A percentile compares a stretch with the other conserved stretches of the same genome.
These are phyloP conservation scores for Meta bourneti DNA, from an alignment of 2,888 invertebrate genomes.

Conservation along the genomic window DNA sequence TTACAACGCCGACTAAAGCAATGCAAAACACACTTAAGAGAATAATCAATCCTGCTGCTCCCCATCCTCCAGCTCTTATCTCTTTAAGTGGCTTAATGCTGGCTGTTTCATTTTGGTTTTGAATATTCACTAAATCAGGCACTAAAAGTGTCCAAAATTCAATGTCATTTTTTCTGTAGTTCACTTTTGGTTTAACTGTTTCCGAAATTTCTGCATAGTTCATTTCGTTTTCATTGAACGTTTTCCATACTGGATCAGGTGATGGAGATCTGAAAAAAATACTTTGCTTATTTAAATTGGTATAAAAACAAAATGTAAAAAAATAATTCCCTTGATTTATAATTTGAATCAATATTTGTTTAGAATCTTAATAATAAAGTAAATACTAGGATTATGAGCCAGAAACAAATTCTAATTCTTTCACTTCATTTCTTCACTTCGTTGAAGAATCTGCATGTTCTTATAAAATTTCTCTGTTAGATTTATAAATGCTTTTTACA, in stretches of 20 bases:
- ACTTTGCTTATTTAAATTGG: not conserved
- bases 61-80: slow-evolving; percentile 24
- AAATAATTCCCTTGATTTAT: not conserved
- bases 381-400: not conserved
- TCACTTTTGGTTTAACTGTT: slow-evolving; percentile 12
- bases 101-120: not conserved
- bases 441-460: too few species aligned
- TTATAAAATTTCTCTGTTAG: too few species aligned
- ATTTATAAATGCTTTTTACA: too few species aligned
- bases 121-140: slow-evolving; percentile 39
- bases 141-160: slow-evolving; percentile 65
- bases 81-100: not conserved
- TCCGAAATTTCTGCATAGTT: slow-evolving; percentile 55
- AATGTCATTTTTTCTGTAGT: slow-evolving; percentile 39
- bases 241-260: slow-evolving; percentile 35
- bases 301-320: not conserved
- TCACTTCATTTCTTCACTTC: too few species aligned
- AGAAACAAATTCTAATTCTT: too few species aligned
- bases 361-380: not conserved
- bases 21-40: slow-evolving; percentile 52
- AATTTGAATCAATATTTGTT: too few species aligned
- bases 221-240: not conserved
- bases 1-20: slow-evolving; percentile 56
- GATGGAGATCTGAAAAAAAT: slow-evolving; percentile 16
- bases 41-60: slow-evolving; percentile 45